phyloP scores from a whole-genome alignment of 1,140 invertebrate species.

The Platorchestia sp. region DNA sequence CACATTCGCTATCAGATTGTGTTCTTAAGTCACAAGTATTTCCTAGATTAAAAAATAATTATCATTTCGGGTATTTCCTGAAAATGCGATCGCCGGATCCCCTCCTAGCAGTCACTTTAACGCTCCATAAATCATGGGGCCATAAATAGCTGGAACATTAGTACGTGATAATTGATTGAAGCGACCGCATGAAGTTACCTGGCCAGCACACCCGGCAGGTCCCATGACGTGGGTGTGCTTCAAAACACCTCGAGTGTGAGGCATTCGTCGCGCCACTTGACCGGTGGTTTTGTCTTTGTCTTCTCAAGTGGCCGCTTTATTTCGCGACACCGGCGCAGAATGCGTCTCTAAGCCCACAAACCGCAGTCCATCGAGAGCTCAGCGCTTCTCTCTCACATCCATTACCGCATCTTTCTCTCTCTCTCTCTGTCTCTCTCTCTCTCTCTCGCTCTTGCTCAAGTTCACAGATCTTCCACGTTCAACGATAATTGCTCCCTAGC shows the following conservation, averaged over 20 bases:
- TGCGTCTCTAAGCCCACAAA: slow-evolving; percentile 8
- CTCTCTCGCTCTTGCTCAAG: neutral
- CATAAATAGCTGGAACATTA: neutral
- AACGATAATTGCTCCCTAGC: neutral
- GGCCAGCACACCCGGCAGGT: neutral
- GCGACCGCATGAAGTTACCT: slow-evolving; percentile 18
- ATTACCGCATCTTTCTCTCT: neutral
- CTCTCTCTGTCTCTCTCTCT: neutral
- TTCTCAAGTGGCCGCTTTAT: slow-evolving; percentile 47
- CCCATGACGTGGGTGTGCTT: neutral
- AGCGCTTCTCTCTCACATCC: neutral
- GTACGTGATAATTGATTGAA: slow-evolving; percentile 3
- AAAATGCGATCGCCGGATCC: neutral
- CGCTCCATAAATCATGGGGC: neutral
- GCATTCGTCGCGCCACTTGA: slow-evolving; percentile 24
- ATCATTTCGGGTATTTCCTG: neutral
- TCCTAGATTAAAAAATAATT: neutral
- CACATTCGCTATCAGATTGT: neutral
- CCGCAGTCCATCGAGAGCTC: neutral
- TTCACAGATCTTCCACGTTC: neutral
- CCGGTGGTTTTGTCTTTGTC: slow-evolving; percentile 31
- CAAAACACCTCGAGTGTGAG: slow-evolving; percentile 24
- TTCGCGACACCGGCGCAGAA: neutral
- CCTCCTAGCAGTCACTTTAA: neutral
- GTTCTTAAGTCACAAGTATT: neutral